Evolutionary conservation across 2,888 invertebrate genomes (phyloP).

Genomic region (Phoronis australis): DNA sequence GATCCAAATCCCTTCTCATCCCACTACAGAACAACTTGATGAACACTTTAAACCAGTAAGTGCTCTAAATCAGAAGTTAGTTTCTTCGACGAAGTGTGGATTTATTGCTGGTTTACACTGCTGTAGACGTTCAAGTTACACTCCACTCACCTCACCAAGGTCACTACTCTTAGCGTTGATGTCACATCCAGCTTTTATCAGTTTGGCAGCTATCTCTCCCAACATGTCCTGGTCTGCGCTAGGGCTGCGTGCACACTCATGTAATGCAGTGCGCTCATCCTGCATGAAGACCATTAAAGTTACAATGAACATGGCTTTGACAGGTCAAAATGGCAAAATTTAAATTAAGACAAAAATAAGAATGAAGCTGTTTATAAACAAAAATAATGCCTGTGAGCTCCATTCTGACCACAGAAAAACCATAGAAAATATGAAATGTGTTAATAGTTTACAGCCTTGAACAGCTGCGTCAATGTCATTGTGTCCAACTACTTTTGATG

Average conservation of each 20-base stretch:
- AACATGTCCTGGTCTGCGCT: constrained; percentile 33
- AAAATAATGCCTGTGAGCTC: too few relatives aligned
- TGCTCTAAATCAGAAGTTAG: too few relatives aligned
- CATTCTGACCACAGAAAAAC: too few relatives aligned
- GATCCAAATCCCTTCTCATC: too few relatives aligned
- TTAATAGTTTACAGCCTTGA: background rate
- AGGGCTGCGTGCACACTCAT: constrained; percentile 48
- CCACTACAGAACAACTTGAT: too few relatives aligned
- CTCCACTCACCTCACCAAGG: constrained; percentile 35
- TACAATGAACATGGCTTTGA: background rate
- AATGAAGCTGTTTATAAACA: too few relatives aligned
- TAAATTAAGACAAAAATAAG: background rate
- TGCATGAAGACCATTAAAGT: too few relatives aligned
- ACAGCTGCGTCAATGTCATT: background rate
- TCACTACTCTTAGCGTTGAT: constrained; percentile 46
- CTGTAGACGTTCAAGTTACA: too few relatives aligned
- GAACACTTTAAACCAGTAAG: too few relatives aligned
- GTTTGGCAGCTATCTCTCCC: constrained; percentile 30
- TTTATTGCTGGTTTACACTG: too few relatives aligned
- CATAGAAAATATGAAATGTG: background rate
- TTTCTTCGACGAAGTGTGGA: too few relatives aligned
- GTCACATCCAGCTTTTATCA: constrained; percentile 36
- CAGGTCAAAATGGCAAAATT: too few relatives aligned
- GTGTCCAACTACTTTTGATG: background rate
- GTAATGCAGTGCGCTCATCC: constrained; percentile 47